Percentiles rank a stretch among this genome's conserved stretches.
phyloP scores from a whole-genome alignment of 2,888 invertebrate species.

The Hyposoter didymator region DNA sequence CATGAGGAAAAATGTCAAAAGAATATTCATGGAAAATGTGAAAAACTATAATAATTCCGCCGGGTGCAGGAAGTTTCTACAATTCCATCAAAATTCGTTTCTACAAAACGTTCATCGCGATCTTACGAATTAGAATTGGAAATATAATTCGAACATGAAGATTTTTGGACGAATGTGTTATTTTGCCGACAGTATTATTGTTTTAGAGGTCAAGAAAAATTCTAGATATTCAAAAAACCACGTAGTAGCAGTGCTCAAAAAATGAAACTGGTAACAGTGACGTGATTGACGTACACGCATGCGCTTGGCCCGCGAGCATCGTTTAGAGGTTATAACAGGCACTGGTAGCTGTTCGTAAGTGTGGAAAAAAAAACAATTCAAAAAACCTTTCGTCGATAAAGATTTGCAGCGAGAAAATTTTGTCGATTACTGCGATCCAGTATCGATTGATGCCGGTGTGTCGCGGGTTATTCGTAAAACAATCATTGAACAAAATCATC shows the following conservation, averaged over 20 bases:
- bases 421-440: not conserved
- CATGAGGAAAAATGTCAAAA: no score
- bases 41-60: not conserved
- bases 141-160: not conserved
- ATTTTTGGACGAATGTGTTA: not conserved
- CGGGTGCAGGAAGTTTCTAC: not conserved
- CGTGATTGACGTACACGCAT: not conserved
- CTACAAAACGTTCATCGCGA: not conserved
- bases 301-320: not conserved
- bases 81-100: not conserved
- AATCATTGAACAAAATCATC: slow-evolving; percentile 44
- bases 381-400: not conserved
- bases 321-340: slow-evolving; percentile 61
- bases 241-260: not conserved
- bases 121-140: not conserved
- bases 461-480: slow-evolving; percentile 42
- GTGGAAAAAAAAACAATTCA: not conserved
- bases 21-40: not conserved
- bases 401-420: not conserved
- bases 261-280: not conserved
- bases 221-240: slow-evolving; percentile 3
- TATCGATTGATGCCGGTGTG: not conserved
- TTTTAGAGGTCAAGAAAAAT: not conserved
- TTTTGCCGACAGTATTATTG: not conserved
- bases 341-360: not conserved